Evolutionary conservation across 37 sponge, comb jelly and placozoan genomes (phyloP), one percentile per base, ranked within the genome.

Genomic region (Ephydatia muelleri): DNA sequence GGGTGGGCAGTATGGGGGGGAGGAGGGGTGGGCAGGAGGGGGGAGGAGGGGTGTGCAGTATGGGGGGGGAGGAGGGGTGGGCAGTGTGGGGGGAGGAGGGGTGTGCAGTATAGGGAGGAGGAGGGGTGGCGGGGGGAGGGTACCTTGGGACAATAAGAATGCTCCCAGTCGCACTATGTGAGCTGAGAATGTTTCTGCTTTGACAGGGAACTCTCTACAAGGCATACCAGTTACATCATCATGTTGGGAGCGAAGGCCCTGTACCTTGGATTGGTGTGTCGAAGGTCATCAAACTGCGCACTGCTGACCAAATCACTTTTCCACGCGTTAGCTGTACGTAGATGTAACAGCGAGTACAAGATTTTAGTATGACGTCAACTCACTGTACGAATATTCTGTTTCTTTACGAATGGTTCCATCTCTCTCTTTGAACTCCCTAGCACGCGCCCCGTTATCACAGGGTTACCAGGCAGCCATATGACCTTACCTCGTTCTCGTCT

Each of bases 381-480:
- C 66, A 80, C 83, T 74, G 77, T 87, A 87, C 8, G 77, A 48
- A 70, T 87, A 87, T 40, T 49, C 47, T n/a, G 83, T 82, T 64
- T 87, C 88, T 37, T 29, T 73, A 11, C 74, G 39, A 21, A 73
- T 73, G 29, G 75, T 57, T n/a, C 83, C 83, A 19, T 83, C 83
- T 14, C 30, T 73, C 33, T 83, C 83, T 65, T 83, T 83, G 66
- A 28, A 73, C 22, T 83, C 83, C 65, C 73, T 77, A 48, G 28
- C 23, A 26, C 29, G 27, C 2, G 35, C 6, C 33, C 38, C 27
- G 12, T 75, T 3, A 38, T 8, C 11, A 33, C 76, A 37, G 3
- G 9, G 35, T 5, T 38, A 5, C 43, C 5, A 33, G 29, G 30
- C n/a, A n/a, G n/a, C n/a, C n/a, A n/a, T n/a, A n/a, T n/a, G n/a